These are phyloP conservation scores for Bombus cullumanus DNA, from an alignment of 1,140 invertebrate species.

Conservation along the genomic window DNA sequence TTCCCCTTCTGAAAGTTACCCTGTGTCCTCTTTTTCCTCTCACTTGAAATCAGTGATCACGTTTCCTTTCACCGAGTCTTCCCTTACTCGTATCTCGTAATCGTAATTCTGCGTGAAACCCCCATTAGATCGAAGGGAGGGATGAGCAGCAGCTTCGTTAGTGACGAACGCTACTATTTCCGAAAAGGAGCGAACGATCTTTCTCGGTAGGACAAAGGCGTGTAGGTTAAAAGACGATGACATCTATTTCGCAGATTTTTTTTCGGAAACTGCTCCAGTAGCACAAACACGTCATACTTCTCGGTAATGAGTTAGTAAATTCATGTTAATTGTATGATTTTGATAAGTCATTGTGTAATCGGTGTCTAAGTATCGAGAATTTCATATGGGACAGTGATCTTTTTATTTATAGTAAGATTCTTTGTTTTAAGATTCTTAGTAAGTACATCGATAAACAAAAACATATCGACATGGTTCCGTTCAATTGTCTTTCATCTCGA, in stretches of 20 bases:
- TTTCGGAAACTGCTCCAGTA: not conserved
- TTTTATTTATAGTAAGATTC: too few relatives aligned
- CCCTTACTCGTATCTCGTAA: slow-evolving; percentile 26
- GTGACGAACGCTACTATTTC: slow-evolving; percentile 4
- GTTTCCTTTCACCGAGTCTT: slow-evolving; percentile 45
- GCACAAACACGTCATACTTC: not conserved
- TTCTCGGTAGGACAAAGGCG: slow-evolving; percentile 22
- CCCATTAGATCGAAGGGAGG: too few relatives aligned
- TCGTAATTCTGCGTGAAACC: slow-evolving; percentile 1
- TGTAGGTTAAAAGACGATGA: not conserved
- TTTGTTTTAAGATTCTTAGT: too few relatives aligned
- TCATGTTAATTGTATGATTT: not conserved
- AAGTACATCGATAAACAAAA: too few relatives aligned
- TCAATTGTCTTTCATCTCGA: too few relatives aligned
- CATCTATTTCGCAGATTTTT: not conserved
- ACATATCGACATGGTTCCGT: too few relatives aligned
- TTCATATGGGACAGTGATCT: too few relatives aligned
- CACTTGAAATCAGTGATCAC: slow-evolving; percentile 46
- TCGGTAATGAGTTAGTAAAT: not conserved
- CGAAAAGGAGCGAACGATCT: not conserved
- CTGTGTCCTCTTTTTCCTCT: slow-evolving; percentile 22
- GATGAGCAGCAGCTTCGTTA: not conserved
- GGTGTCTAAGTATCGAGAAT: too few relatives aligned
- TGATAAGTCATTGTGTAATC: not conserved
- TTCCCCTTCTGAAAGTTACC: not conserved